phyloP scores from a whole-genome alignment of 2,113 vertebrate genomes.

The Candoia aspera region DNA sequence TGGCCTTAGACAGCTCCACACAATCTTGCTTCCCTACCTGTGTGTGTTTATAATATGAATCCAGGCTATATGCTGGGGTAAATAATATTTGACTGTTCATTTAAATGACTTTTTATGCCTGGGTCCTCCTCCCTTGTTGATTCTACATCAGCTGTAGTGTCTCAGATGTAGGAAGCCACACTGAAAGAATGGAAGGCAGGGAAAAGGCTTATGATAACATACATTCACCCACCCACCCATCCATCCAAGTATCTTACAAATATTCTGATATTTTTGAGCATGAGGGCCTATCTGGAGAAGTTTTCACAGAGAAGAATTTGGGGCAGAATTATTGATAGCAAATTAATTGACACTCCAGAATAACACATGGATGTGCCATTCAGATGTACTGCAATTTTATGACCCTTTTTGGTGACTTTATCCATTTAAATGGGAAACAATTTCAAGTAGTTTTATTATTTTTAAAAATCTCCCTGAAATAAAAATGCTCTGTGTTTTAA shows the following conservation, averaged over 20 bases:
- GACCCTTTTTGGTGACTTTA: neutral
- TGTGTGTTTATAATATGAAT: no score
- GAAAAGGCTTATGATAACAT: neutral
- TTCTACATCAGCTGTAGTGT: neutral
- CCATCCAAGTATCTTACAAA: neutral
- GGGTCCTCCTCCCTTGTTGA: neutral
- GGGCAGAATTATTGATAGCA: neutral
- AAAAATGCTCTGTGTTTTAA: slow-evolving; percentile 49
- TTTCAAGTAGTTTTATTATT: slow-evolving; percentile 18
- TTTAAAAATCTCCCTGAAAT: slow-evolving; percentile 16
- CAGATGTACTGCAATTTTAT: neutral
- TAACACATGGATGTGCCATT: neutral
- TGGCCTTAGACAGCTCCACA: neutral
- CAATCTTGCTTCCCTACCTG: no score
- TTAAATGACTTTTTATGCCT: no score
- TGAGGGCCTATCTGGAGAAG: neutral
- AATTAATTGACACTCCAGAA: neutral
- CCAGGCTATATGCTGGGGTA: no score
- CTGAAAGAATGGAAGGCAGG: neutral
- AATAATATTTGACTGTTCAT: no score
- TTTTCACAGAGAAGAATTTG: neutral
- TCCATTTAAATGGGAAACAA: slow-evolving; percentile 48
- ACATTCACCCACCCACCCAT: no score
- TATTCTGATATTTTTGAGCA: neutral
- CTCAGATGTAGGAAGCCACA: neutral